These are phyloP conservation scores for Dicycla oo DNA, from an alignment of 2,888 invertebrate species.

Conservation along the genomic window DNA sequence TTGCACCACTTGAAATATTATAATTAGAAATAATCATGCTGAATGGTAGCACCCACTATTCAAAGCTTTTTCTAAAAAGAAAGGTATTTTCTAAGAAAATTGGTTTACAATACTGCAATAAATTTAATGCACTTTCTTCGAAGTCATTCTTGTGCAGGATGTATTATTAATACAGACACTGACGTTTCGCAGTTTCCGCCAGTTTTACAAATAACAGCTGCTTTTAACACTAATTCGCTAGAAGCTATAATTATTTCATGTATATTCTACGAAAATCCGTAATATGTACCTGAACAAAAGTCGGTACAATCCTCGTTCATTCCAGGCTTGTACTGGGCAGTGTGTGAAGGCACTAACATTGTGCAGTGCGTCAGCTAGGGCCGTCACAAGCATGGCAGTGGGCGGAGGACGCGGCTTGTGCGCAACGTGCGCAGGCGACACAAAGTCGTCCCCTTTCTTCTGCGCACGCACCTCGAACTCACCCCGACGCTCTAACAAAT, in stretches of 20 bases:
- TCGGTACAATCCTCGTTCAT: conserved; percentile 82
- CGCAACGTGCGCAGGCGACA: conserved; percentile 68
- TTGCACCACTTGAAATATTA: conserved; percentile 10
- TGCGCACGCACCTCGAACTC: conserved; percentile 84
- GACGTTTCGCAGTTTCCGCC: conserved; percentile 9
- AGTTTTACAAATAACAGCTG: conserved; percentile 6
- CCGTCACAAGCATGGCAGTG: conserved; percentile 75
- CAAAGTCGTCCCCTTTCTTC: conserved; percentile 75
- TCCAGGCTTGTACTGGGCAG: conserved; percentile 82
- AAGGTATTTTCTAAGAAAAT: conserved; percentile 20
- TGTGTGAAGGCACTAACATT: conserved; percentile 77
- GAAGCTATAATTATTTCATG: conserved; percentile 20
- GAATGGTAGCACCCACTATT: conserved; percentile 13
- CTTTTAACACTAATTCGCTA: conserved; percentile 3
- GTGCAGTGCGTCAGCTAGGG: conserved; percentile 78
- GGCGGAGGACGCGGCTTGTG: conserved; percentile 73
- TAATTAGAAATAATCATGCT: too few species aligned
- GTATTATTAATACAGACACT: conserved; percentile 3
- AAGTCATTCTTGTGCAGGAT: conserved; percentile 8
- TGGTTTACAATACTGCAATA: background rate
- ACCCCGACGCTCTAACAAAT: conserved; percentile 79
- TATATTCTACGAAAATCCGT: conserved; percentile 2
- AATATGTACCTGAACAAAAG: conserved; percentile 81
- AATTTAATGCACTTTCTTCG: conserved; percentile 23
- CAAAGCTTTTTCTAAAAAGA: conserved; percentile 3